A percentile compares a stretch with the other conserved stretches of the same genome.
These are phyloP conservation scores for Eumacrocentrus americanus DNA, from an alignment of 2,888 invertebrate genomes.

Conservation along the genomic window DNA sequence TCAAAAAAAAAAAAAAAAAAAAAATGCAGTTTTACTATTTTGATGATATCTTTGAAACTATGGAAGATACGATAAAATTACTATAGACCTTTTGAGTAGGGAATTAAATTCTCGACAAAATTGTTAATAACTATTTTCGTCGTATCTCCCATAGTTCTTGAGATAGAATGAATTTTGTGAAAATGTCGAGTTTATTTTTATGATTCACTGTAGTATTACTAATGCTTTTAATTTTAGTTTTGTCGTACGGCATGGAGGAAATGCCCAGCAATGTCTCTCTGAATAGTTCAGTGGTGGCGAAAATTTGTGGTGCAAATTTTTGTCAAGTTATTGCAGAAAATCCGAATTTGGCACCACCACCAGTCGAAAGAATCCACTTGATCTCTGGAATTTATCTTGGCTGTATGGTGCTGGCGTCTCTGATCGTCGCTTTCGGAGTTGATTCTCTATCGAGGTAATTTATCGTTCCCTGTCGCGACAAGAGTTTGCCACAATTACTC, in stretches of 20 bases:
- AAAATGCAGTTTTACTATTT: too few relatives aligned
- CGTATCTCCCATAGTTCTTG: too few relatives aligned
- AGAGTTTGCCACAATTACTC: neutral
- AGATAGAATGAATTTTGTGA: too few relatives aligned
- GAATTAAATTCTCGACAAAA: too few relatives aligned
- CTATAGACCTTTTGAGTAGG: too few relatives aligned
- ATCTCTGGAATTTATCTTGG: slow-evolving; percentile 82
- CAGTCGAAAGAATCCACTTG: slow-evolving; percentile 74
- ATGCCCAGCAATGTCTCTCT: slow-evolving; percentile 49
- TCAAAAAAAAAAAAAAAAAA: too few relatives aligned
- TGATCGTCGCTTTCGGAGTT: slow-evolving; percentile 78
- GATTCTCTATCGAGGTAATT: slow-evolving; percentile 78
- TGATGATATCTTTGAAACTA: too few relatives aligned
- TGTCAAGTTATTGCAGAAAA: slow-evolving; percentile 68
- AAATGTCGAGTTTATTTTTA: too few relatives aligned
- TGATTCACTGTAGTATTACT: too few relatives aligned
- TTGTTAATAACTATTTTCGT: too few relatives aligned
- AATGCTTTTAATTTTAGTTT: slow-evolving; percentile 48
- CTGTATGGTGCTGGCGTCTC: slow-evolving; percentile 77
- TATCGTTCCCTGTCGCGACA: neutral
- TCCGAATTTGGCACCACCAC: slow-evolving; percentile 75
- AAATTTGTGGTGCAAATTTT: slow-evolving; percentile 77
- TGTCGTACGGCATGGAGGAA: slow-evolving; percentile 53
- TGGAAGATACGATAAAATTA: too few relatives aligned
- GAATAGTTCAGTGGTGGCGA: slow-evolving; percentile 62